phyloP scores from a whole-genome alignment of 2,113 vertebrate species.

The Bettongia penicillata region DNA sequence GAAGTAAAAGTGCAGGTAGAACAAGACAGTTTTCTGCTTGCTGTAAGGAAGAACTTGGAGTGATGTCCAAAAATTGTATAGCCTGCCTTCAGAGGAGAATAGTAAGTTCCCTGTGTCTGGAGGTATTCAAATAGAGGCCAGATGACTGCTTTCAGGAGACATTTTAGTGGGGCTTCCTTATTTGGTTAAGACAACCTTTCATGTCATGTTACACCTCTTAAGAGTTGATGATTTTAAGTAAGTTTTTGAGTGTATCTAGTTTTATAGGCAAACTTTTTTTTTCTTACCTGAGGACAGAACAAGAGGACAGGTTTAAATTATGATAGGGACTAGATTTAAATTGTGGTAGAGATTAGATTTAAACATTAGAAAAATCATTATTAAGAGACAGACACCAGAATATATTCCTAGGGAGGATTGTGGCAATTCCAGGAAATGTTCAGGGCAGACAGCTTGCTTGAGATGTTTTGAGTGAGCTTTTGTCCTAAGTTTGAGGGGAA shows the following conservation, averaged over 20 bases:
- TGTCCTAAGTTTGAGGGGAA: not conserved
- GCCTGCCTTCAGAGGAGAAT: not conserved
- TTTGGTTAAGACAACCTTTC: not conserved
- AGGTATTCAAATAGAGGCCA: not conserved
- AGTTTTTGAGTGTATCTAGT: not conserved
- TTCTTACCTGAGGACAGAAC: not conserved
- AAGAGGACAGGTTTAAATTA: not conserved
- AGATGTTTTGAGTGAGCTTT: not conserved
- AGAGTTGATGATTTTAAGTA: not conserved
- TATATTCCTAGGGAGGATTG: not conserved
- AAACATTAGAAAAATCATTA: not conserved
- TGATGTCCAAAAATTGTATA: not conserved
- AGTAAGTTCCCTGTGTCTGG: not conserved
- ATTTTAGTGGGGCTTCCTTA: not conserved
- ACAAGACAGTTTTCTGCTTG: not conserved
- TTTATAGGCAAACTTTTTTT: not conserved
- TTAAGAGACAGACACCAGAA: not conserved
- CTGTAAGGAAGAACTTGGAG: not conserved
- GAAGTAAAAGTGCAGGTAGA: not conserved
- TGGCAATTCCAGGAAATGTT: not conserved
- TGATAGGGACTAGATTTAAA: not conserved
- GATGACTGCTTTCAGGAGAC: not conserved
- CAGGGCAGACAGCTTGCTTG: not conserved
- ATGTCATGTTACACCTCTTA: not conserved
- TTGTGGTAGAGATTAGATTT: not conserved